Conservation (phyloP, 1,140 invertebrate species). For the Cherax destructor region DNA sequence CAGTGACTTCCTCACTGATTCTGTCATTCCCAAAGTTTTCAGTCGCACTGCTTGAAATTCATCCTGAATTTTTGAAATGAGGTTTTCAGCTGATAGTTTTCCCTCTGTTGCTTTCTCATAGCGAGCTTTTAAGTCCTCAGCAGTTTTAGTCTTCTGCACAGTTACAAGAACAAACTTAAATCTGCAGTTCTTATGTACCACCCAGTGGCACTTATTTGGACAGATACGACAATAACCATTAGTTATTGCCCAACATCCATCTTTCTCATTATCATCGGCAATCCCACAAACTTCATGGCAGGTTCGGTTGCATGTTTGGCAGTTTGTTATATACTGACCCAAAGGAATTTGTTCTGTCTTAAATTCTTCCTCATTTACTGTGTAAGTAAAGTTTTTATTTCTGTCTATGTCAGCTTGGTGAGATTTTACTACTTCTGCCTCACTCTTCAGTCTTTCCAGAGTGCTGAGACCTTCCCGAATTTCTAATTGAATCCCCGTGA, state of each 20-base stretch:
- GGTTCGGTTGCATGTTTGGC: no score
- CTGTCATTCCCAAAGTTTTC: conserved; percentile 18
- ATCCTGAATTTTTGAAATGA: neutral
- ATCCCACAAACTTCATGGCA: no score
- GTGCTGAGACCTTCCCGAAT: neutral
- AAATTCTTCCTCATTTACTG: neutral
- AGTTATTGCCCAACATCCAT: conserved; percentile 14
- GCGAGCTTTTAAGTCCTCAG: conserved; percentile 14
- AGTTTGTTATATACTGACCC: no score
- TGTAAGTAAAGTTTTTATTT: conserved; percentile 20
- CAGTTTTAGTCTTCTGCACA: conserved; percentile 3
- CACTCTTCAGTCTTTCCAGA: conserved; percentile 3
- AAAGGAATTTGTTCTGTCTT: no score
- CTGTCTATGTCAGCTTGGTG: conserved; percentile 23
- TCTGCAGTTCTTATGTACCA: conserved; percentile 9
- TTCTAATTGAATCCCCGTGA: neutral
- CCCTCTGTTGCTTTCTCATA: conserved; percentile 16
- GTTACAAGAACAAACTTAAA: neutral
- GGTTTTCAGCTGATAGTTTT: neutral
- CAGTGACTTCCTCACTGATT: neutral
- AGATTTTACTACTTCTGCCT: neutral
- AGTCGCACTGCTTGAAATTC: neutral
- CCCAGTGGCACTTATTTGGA: neutral
- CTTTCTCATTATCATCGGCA: conserved; percentile 8
- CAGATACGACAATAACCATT: conserved; percentile 13